A percentile compares a stretch with the other conserved stretches of the same genome.
These are phyloP conservation scores for Amblyjoppa proteus DNA, from an alignment of 2,888 invertebrate genomes.

Conservation along the genomic window DNA sequence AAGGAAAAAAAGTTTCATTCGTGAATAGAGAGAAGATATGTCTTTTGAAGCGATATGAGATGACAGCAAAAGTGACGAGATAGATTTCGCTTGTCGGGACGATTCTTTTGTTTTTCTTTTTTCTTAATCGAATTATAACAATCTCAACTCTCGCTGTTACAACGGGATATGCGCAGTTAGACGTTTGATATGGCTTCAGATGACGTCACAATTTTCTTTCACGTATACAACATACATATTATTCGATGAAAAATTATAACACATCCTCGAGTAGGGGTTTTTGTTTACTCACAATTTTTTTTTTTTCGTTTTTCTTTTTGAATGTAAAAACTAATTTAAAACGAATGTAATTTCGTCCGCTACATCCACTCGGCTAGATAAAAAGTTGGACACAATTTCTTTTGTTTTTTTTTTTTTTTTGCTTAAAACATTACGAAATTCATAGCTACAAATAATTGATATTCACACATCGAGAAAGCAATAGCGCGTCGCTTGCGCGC, in stretches of 20 bases:
- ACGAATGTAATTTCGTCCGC: slow-evolving; percentile 25
- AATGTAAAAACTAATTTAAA: slow-evolving; percentile 26
- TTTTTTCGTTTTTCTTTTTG: background rate
- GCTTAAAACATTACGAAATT: slow-evolving; percentile 10
- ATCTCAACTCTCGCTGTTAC: slow-evolving; percentile 41
- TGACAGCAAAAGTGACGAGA: slow-evolving; percentile 52
- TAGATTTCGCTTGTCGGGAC: slow-evolving; percentile 9
- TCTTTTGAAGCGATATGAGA: slow-evolving; percentile 62
- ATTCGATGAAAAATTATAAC: slow-evolving; percentile 28
- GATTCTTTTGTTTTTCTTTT: slow-evolving; percentile 23
- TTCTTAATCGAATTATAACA: slow-evolving; percentile 26
- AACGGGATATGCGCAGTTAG: slow-evolving; percentile 47
- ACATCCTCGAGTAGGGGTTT: slow-evolving; percentile 23
- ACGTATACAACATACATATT: slow-evolving; percentile 53
- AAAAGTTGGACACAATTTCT: slow-evolving; percentile 33
- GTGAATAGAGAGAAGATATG: slow-evolving; percentile 57
- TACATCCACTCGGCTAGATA: slow-evolving; percentile 30
- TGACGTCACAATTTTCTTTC: slow-evolving; percentile 46
- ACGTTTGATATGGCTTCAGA: slow-evolving; percentile 49
- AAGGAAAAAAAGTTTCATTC: slow-evolving; percentile 38
- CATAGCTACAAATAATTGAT: slow-evolving; percentile 26
- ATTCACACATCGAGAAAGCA: slow-evolving; percentile 47
- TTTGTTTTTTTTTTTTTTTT: slow-evolving; percentile 6
- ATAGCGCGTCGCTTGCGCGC: slow-evolving; percentile 18
- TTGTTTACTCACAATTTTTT: slow-evolving; percentile 23